phyloP scores from a whole-genome alignment of 2,797 vertebrate species.

The Austrolebias charrua region DNA sequence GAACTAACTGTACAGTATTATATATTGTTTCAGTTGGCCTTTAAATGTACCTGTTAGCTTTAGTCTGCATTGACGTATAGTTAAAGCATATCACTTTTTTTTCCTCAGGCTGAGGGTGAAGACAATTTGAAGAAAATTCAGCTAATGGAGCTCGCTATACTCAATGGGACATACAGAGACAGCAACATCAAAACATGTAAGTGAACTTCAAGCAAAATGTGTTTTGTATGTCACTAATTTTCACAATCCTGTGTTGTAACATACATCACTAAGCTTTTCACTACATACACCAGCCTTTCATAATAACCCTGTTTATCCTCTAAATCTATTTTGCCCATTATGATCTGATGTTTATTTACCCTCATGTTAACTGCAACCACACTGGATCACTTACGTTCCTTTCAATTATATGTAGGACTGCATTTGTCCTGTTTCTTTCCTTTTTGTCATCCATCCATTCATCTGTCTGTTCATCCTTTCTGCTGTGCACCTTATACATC shows the following conservation, averaged over 20 bases:
- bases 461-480: background rate
- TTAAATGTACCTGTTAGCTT: constrained; percentile 23
- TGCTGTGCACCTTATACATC: constrained; percentile 45
- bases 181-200: constrained; percentile 85
- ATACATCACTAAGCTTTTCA: constrained; percentile 26
- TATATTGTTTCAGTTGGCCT: constrained; percentile 14
- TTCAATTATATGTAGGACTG: constrained; percentile 37
- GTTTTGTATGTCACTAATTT: background rate
- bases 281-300: constrained; percentile 11
- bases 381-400: constrained; percentile 35
- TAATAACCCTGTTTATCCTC: constrained; percentile 33
- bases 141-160: constrained; percentile 85
- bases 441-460: constrained; percentile 34
- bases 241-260: constrained; percentile 10
- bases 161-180: constrained; percentile 87
- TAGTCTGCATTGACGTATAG: constrained; percentile 8
- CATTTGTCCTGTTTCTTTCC: constrained; percentile 42
- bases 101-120: constrained; percentile 81
- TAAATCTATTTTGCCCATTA: constrained; percentile 17
- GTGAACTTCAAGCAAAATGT: constrained; percentile 36
- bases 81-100: constrained; percentile 15
- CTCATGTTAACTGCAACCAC: constrained; percentile 38
- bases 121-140: constrained; percentile 89
- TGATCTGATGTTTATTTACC: constrained; percentile 32
- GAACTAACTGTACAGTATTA: constrained; percentile 18